A percentile compares a stretch with the other conserved stretches of the same genome.
phyloP scores from a whole-genome alignment of 2,113 vertebrate species.

The Pipa parva region DNA sequence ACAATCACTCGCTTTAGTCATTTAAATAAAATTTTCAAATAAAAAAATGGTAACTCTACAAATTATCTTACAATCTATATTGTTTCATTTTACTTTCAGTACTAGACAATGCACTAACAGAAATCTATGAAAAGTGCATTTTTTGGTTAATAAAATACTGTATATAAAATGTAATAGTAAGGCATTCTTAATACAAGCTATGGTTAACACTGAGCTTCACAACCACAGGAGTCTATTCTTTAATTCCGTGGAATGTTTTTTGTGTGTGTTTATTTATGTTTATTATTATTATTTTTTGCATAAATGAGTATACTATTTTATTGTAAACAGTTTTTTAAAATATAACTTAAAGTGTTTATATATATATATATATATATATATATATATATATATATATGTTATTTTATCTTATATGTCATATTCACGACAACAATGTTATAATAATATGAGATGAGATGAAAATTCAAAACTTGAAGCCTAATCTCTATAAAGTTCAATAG shows the following conservation, averaged over 20 bases:
- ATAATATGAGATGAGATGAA: constrained; percentile 30
- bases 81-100: too few species aligned
- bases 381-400: too few species aligned
- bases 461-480: constrained; percentile 46
- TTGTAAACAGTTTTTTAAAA: constrained; percentile 53
- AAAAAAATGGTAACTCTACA: too few species aligned
- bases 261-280: constrained; percentile 21
- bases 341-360: constrained; percentile 53
- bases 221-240: constrained; percentile 45
- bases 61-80: too few species aligned
- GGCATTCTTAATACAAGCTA: constrained; percentile 60
- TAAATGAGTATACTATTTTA: constrained; percentile 47
- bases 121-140: constrained; percentile 46
- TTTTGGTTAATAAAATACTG: constrained; percentile 55
- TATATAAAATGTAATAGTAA: constrained; percentile 61
- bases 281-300: constrained; percentile 49
- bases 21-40: too few species aligned
- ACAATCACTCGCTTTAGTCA: too few species aligned
- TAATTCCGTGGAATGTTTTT: constrained; percentile 53
- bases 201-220: constrained; percentile 53
- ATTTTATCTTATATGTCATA: constrained; percentile 33
- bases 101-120: constrained; percentile 49
- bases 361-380: too few species aligned
- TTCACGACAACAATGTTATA: constrained; percentile 23
- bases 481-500: constrained; percentile 46